phyloP scores from a whole-genome alignment of 2,113 vertebrate species.

The Ctenomys sociabilis region DNA sequence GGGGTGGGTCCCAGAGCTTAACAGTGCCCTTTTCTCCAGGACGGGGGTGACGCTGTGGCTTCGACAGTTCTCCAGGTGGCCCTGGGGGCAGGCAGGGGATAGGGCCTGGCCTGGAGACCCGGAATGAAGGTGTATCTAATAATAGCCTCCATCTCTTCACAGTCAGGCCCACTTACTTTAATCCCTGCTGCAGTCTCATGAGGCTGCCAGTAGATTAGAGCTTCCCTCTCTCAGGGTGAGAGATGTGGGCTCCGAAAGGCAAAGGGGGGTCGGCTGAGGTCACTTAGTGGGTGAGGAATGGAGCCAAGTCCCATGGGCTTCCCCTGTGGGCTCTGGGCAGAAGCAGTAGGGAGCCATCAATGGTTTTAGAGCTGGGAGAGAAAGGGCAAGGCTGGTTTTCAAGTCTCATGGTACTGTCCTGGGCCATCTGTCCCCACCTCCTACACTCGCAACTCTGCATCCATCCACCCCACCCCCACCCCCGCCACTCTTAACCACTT shows the following conservation, averaged over 20 bases:
- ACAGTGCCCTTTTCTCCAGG: neutral
- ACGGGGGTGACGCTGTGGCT: neutral
- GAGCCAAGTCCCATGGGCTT: neutral
- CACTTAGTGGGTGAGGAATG: neutral
- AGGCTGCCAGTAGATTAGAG: neutral
- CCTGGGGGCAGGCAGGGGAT: neutral
- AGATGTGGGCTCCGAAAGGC: neutral
- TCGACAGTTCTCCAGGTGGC: neutral
- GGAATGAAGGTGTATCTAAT: accelerated
- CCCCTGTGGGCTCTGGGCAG: neutral
- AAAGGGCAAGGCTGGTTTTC: neutral
- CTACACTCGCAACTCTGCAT: conserved; percentile 36
- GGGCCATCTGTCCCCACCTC: conserved; percentile 63
- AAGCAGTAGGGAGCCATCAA: neutral
- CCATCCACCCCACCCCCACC: conserved; percentile 44
- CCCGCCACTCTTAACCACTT: conserved; percentile 58
- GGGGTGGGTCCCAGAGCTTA: neutral
- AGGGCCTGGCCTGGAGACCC: neutral
- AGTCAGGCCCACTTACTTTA: accelerated
- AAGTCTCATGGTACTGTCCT: neutral
- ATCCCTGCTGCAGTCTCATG: accelerated
- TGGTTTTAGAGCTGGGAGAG: neutral
- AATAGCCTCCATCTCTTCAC: accelerated
- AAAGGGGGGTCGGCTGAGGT: neutral
- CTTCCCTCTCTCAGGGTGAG: neutral